A percentile compares a stretch with the other conserved stretches of the same genome.
Conservation (phyloP, 1,140 invertebrate species). For the Procambarus virginalis region DNA sequence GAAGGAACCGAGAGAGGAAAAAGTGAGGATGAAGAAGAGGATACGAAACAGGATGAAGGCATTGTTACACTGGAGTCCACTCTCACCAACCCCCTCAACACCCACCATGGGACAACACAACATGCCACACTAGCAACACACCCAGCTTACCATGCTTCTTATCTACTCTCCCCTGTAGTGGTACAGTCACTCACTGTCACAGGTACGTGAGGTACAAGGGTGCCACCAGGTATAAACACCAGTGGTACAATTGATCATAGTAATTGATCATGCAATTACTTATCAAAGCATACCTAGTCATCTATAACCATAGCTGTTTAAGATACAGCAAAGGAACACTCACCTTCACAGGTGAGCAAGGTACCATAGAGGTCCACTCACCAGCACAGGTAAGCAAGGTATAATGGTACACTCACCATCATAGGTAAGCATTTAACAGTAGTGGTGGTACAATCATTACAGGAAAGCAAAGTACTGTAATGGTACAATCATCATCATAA, state of each 20-base stretch:
- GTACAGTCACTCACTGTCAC: neutral
- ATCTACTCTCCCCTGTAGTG: neutral
- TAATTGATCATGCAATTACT: too few relatives aligned
- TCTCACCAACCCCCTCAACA: neutral
- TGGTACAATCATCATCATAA: too few relatives aligned
- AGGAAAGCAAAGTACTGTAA: neutral
- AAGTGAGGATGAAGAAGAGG: neutral
- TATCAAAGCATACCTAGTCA: too few relatives aligned
- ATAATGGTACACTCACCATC: too few relatives aligned
- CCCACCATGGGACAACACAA: neutral
- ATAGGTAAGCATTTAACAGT: too few relatives aligned
- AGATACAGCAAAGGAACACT: too few relatives aligned
- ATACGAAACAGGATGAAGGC: neutral
- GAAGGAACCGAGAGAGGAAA: neutral
- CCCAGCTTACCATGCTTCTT: conserved; percentile 33
- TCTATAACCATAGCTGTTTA: too few relatives aligned
- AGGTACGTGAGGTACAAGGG: conserved; percentile 5
- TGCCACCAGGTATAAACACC: neutral
- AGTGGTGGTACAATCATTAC: too few relatives aligned
- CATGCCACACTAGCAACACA: neutral
- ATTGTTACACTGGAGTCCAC: neutral
- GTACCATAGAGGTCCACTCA: too few relatives aligned
- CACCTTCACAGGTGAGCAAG: too few relatives aligned
- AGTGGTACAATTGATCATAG: too few relatives aligned
- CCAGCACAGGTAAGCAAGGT: too few relatives aligned